Conservation (phyloP, 2,797 vertebrate species). For the Cynodonichthys magdalenae region DNA sequence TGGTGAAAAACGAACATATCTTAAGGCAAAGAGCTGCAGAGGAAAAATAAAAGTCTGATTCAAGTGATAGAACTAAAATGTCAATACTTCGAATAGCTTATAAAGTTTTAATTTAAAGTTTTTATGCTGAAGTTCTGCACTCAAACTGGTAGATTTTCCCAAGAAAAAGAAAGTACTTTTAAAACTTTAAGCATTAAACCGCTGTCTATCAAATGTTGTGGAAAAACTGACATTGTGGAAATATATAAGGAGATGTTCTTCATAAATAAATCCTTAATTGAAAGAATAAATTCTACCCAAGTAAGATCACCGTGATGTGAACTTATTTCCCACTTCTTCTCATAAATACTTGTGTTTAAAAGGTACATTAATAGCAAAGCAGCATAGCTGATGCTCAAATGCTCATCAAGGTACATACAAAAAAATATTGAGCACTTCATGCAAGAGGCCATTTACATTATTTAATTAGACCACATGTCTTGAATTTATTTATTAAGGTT, state of each 20-base stretch:
- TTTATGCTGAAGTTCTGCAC: constrained; percentile 10
- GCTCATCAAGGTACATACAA: not conserved
- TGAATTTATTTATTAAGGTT: not conserved
- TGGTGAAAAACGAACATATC: not conserved
- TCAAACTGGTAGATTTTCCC: not conserved
- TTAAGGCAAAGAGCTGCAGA: not conserved
- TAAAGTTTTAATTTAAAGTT: constrained; percentile 8
- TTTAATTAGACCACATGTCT: not conserved
- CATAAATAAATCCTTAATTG: constrained; percentile 32
- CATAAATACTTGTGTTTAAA: constrained; percentile 25
- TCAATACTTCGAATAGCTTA: not conserved
- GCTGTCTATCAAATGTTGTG: constrained; percentile 46
- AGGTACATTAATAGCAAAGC: constrained; percentile 27
- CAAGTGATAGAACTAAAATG: constrained; percentile 4
- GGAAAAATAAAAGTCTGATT: not conserved
- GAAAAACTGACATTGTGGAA: constrained; percentile 40
- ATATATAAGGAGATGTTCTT: constrained; percentile 18
- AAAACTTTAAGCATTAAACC: constrained; percentile 20
- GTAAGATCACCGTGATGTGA: constrained; percentile 26
- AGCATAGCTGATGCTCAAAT: constrained; percentile 19
- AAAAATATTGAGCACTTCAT: constrained; percentile 8
- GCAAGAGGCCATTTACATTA: constrained; percentile 16
- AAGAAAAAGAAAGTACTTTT: not conserved
- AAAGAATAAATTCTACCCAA: constrained; percentile 22
- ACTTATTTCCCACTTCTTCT: constrained; percentile 37